Evolutionary conservation across 35 echinoderm and acorn worm species (phyloP).

Genomic region (Apostichopus californicus): DNA sequence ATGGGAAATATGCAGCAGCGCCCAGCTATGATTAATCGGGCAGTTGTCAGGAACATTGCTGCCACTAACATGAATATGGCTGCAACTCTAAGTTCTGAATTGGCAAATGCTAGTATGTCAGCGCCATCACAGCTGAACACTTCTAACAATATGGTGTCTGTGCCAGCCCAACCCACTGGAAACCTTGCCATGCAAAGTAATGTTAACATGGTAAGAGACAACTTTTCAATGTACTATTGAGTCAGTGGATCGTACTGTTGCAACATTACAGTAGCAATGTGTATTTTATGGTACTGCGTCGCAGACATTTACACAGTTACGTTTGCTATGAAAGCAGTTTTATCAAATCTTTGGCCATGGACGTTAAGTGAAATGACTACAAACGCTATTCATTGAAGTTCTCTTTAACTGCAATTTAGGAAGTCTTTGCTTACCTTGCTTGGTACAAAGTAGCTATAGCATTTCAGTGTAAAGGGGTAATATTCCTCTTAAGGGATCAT

Average conservation of each 20-base stretch:
- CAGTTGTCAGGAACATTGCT: conserved; percentile 42
- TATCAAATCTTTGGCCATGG: too few species aligned
- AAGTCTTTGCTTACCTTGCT: too few species aligned
- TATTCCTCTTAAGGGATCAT: too few species aligned
- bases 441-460: too few species aligned
- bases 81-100: conserved; percentile 52
- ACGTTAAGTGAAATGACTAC: too few species aligned
- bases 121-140: conserved; percentile 39
- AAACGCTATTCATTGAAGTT: too few species aligned
- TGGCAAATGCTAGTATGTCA: conserved; percentile 64
- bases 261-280: too few species aligned
- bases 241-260: too few species aligned
- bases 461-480: background rate
- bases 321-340: too few species aligned
- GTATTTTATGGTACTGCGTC: too few species aligned
- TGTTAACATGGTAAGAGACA: conserved; percentile 54
- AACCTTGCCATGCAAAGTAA: conserved; percentile 58
- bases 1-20: conserved; percentile 51
- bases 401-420: too few species aligned
- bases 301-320: too few species aligned
- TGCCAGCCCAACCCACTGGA: conserved; percentile 33
- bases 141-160: conserved; percentile 57
- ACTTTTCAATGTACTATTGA: background rate
- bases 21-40: conserved; percentile 39
- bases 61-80: conserved; percentile 60